A percentile compares a stretch with the other conserved stretches of the same genome.
Conservation (phyloP, 2,888 invertebrate species). For the Mechanitis messenoides region DNA sequence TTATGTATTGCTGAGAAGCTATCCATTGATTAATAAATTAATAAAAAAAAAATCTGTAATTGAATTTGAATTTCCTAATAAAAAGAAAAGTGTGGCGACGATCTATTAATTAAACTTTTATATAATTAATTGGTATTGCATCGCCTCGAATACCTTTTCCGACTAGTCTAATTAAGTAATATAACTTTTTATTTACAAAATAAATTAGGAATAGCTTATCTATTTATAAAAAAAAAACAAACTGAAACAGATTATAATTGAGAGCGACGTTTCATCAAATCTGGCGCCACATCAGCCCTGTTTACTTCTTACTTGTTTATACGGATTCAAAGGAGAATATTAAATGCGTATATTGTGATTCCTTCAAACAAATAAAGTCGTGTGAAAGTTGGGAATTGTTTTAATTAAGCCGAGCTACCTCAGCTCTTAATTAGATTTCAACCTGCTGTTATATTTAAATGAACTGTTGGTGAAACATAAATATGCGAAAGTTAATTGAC, state of each 20-base stretch:
- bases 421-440: conserved; percentile 25
- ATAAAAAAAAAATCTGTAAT: too few relatives aligned
- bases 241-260: not conserved
- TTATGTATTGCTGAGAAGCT: too few relatives aligned
- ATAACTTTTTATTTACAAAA: too few relatives aligned
- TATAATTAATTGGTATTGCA: too few relatives aligned
- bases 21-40: too few relatives aligned
- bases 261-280: conserved; percentile 1
- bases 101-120: too few relatives aligned
- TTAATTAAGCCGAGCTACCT: conserved; percentile 25
- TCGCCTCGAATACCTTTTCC: too few relatives aligned
- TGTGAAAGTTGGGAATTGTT: conserved; percentile 23
- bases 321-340: conserved; percentile 4
- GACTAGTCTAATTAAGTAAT: too few relatives aligned
- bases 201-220: not conserved
- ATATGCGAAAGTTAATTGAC: not conserved
- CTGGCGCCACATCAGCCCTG: not conserved
- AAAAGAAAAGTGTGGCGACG: too few relatives aligned
- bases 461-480: conserved; percentile 3
- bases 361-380: conserved; percentile 18
- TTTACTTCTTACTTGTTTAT: conserved; percentile 4
- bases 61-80: too few relatives aligned
- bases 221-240: not conserved
- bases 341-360: conserved; percentile 9
- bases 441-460: conserved; percentile 17